phyloP scores from a whole-genome alignment of 1,140 invertebrate species.

The Lordiphosa collinella region DNA sequence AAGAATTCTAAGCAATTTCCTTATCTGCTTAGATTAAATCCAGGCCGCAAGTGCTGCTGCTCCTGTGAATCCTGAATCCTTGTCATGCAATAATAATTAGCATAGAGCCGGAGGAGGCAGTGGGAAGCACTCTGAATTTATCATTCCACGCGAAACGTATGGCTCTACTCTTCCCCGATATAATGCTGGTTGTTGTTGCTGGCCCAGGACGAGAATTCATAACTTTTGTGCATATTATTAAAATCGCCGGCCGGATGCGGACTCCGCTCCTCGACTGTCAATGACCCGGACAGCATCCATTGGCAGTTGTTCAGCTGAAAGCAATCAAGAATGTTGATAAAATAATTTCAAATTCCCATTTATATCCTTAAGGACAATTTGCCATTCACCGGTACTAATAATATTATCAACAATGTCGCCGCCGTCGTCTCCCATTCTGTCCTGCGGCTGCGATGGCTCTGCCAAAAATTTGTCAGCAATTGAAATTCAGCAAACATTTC shows the following conservation, averaged over 20 bases:
- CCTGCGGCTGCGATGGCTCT: constrained; percentile 39
- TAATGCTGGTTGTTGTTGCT: constrained; percentile 19
- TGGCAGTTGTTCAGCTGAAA: constrained; percentile 69
- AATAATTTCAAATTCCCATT: constrained; percentile 77
- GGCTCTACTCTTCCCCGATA: constrained; percentile 22
- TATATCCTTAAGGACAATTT: constrained; percentile 77
- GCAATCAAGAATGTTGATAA: constrained; percentile 78
- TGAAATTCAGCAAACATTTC: constrained; percentile 77
- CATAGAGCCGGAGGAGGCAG: constrained; percentile 23
- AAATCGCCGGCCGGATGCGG: constrained; percentile 12
- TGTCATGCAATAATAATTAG: constrained; percentile 69
- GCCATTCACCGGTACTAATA: constrained; percentile 73
- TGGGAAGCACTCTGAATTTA: constrained; percentile 44
- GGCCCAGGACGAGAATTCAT: constrained; percentile 50
- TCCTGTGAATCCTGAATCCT: constrained; percentile 1
- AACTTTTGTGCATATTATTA: constrained; percentile 75
- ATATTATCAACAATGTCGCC: constrained; percentile 58
- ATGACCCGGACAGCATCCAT: constrained; percentile 30
- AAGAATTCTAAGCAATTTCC: constrained; percentile 72
- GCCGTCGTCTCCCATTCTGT: constrained; percentile 7
- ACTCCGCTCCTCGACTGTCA: constrained; percentile 41
- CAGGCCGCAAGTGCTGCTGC: constrained; percentile 43
- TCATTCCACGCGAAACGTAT: constrained; percentile 59
- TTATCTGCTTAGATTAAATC: constrained; percentile 71
- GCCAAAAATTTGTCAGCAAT: constrained; percentile 71